phyloP scores from a whole-genome alignment of 2,888 invertebrate species.

The Tetragonisca angustula region DNA sequence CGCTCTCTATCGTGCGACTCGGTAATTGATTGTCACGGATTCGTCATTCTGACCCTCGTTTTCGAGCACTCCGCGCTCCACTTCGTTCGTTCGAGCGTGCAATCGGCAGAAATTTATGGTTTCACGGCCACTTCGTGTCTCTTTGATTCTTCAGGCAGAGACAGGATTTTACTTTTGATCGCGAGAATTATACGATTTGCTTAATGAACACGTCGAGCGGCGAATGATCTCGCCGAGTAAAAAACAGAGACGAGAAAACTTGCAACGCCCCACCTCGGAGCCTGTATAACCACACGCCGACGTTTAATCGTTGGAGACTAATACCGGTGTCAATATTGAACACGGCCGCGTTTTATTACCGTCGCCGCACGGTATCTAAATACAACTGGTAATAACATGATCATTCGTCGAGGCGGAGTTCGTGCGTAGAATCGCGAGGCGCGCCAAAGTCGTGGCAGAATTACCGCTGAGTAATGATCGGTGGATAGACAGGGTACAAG shows the following conservation, averaged over 20 bases:
- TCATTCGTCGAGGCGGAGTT: slow-evolving; percentile 25
- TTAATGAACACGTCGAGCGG: slow-evolving; percentile 6
- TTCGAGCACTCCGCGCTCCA: neutral
- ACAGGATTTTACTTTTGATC: too few relatives aligned
- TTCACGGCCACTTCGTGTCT: too few relatives aligned
- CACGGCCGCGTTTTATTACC: neutral
- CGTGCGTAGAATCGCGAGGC: slow-evolving; percentile 3
- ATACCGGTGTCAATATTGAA: neutral
- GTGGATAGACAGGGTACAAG: slow-evolving; percentile 38
- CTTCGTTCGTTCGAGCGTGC: slow-evolving; percentile 2
- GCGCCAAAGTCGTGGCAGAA: slow-evolving; percentile 29
- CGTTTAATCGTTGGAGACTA: neutral
- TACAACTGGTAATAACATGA: slow-evolving; percentile 38
- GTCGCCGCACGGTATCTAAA: neutral
- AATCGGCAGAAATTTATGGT: neutral
- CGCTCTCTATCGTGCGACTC: slow-evolving; percentile 40
- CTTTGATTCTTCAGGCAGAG: neutral
- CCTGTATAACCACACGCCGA: too few relatives aligned
- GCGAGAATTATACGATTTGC: neutral
- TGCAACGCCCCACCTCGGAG: too few relatives aligned
- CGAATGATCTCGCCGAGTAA: too few relatives aligned
- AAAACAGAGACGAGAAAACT: neutral
- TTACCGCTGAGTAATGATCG: slow-evolving; percentile 48
- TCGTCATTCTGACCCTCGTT: slow-evolving; percentile 69
- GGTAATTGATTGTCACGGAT: slow-evolving; percentile 78